Percentiles rank a stretch among this genome's conserved stretches.
Evolutionary conservation across 2,113 vertebrate species (phyloP).

Genomic region (Hippocampus abdominalis): DNA sequence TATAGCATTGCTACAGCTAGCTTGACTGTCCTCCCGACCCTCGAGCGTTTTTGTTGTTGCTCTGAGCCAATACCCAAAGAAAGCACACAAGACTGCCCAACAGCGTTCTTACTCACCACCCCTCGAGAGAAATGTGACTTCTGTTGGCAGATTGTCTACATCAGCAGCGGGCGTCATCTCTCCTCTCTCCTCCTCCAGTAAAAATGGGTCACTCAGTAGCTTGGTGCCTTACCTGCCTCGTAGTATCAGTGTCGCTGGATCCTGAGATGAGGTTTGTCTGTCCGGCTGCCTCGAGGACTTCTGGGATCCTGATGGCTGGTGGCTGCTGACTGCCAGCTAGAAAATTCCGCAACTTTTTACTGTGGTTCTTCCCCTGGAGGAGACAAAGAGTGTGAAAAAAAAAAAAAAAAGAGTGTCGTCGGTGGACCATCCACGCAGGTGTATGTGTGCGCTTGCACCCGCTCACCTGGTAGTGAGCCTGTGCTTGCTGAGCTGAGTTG

Average conservation of each 20-base stretch:
- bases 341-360: constrained; percentile 95
- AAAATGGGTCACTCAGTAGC: constrained; percentile 15
- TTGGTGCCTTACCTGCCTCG: constrained; percentile 74
- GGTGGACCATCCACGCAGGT: too few relatives aligned
- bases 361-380: constrained; percentile 95
- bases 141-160: constrained; percentile 13
- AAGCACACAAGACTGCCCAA: constrained; percentile 4
- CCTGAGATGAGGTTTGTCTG: constrained; percentile 73
- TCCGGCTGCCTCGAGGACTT: constrained; percentile 69
- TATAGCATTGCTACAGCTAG: too few relatives aligned
- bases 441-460: neutral
- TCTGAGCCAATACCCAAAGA: too few relatives aligned
- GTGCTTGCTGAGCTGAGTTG: constrained; percentile 95
- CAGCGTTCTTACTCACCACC: constrained; percentile 14
- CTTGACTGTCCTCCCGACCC: too few relatives aligned
- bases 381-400: constrained; percentile 4
- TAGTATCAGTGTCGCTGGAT: constrained; percentile 65
- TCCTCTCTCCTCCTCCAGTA: neutral
- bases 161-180: constrained; percentile 7
- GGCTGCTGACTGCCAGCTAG: constrained; percentile 93
- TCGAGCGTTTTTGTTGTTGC: too few relatives aligned
- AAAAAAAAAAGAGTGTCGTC: neutral
- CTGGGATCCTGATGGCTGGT: constrained; percentile 83
- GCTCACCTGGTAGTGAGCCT: constrained; percentile 95
- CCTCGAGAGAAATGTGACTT: constrained; percentile 31